These are phyloP conservation scores for Stegodyphus dumicola DNA, from an alignment of 1,140 invertebrate genomes.

Conservation along the genomic window DNA sequence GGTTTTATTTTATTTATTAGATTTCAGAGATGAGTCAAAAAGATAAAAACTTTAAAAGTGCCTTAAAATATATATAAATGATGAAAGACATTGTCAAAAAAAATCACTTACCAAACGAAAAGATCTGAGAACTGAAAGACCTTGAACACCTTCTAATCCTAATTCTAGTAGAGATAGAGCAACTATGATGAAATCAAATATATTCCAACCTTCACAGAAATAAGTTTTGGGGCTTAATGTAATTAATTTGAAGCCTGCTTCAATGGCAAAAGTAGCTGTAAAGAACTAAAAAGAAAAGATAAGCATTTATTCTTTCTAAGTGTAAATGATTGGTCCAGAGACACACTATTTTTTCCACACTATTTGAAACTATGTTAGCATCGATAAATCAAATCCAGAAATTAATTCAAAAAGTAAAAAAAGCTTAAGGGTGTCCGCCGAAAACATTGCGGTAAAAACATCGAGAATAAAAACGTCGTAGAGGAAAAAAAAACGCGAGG, in stretches of 20 bases:
- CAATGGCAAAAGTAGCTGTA: conserved; percentile 96
- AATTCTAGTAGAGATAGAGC: conserved; percentile 93
- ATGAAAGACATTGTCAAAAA: too few species aligned
- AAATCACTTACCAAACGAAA: conserved; percentile 91
- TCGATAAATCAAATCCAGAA: too few species aligned
- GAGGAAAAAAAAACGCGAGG: too few species aligned
- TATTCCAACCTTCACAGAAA: conserved; percentile 99
- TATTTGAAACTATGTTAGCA: too few species aligned
- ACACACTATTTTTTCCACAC: conserved; percentile 2
- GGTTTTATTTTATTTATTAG: too few species aligned
- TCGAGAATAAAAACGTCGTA: too few species aligned
- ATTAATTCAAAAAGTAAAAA: too few species aligned
- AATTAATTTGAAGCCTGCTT: conserved; percentile 93
- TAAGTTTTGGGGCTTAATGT: conserved; percentile 97
- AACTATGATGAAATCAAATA: conserved; percentile 99
- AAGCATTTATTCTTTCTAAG: conserved; percentile 52
- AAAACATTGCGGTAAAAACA: too few species aligned
- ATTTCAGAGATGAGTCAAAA: too few species aligned
- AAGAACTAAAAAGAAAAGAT: conserved; percentile 81
- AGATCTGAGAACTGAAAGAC: conserved; percentile 95
- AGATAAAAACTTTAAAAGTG: too few species aligned
- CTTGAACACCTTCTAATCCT: conserved; percentile 89
- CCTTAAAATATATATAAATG: too few species aligned
- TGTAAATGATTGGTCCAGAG: conserved; percentile 15
- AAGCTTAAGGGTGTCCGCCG: too few species aligned